Conservation (phyloP, 2,797 vertebrate genomes). For the Muscicapa striata region DNA sequence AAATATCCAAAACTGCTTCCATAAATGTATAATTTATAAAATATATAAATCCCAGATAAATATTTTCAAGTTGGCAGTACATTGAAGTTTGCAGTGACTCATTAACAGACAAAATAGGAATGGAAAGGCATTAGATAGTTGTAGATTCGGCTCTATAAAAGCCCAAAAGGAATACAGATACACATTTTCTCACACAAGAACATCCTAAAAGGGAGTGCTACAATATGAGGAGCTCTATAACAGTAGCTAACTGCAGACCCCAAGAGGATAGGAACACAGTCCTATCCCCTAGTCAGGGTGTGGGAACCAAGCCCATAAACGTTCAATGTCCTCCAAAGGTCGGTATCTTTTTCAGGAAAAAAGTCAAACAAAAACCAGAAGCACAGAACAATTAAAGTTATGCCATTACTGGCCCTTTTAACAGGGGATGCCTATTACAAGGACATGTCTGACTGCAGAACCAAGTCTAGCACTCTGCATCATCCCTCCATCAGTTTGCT, state of each 20-base stretch:
- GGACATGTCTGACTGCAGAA: background rate
- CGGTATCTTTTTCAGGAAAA: background rate
- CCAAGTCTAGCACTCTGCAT: background rate
- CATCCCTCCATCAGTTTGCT: background rate
- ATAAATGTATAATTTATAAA: background rate
- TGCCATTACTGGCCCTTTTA: background rate
- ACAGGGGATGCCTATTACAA: background rate
- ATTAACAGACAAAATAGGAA: background rate
- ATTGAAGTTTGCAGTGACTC: background rate
- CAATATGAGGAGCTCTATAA: background rate
- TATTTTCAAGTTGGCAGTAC: background rate
- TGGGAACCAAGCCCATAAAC: background rate
- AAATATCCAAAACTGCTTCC: background rate
- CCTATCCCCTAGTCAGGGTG: background rate
- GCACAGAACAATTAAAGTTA: background rate
- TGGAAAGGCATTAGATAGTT: background rate
- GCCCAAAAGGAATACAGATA: background rate
- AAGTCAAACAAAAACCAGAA: background rate
- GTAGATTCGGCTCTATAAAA: background rate
- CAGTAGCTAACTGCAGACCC: background rate
- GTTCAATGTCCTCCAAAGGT: accelerated
- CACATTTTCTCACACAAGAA: background rate
- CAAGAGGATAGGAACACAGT: background rate
- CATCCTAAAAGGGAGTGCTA: background rate
- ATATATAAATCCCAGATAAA: background rate